These are phyloP conservation scores for Drosophila kepulauana DNA, from an alignment of 1,140 invertebrate genomes.

Conservation along the genomic window DNA sequence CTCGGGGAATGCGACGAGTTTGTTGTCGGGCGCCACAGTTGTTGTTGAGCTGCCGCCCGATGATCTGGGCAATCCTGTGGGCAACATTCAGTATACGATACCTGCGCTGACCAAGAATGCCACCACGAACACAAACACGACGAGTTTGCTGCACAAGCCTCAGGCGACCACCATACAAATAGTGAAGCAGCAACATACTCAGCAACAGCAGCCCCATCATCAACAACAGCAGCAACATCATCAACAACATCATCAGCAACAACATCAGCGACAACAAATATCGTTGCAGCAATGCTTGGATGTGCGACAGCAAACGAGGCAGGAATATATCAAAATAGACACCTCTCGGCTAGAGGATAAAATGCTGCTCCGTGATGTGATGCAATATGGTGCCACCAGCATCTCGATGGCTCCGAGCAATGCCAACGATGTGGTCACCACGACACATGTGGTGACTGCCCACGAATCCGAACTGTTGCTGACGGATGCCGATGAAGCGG, in stretches of 20 bases:
- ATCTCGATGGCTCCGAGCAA: slow-evolving; percentile 56
- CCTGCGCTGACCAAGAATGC: slow-evolving; percentile 71
- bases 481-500: slow-evolving; percentile 66
- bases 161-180: slow-evolving; percentile 77
- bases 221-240: slow-evolving; percentile 66
- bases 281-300: slow-evolving; percentile 62
- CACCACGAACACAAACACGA: slow-evolving; percentile 65
- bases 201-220: slow-evolving; percentile 35
- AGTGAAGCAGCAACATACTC: slow-evolving; percentile 67
- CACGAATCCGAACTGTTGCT: slow-evolving; percentile 68
- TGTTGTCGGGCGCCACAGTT: slow-evolving; percentile 75
- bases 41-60: slow-evolving; percentile 78
- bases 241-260: slow-evolving; percentile 61
- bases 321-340: slow-evolving; percentile 80
- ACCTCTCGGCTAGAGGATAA: slow-evolving; percentile 77
- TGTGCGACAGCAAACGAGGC: slow-evolving; percentile 48
- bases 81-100: slow-evolving; percentile 81
- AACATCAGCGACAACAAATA: slow-evolving; percentile 66
- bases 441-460: slow-evolving; percentile 48
- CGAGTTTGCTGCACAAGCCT: slow-evolving; percentile 64
- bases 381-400: slow-evolving; percentile 76
- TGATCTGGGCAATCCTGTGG: slow-evolving; percentile 73
- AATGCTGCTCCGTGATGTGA: slow-evolving; percentile 75
- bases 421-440: slow-evolving; percentile 47
- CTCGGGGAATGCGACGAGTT: slow-evolving; percentile 39